Evolutionary conservation across 1,140 invertebrate species (phyloP), one percentile per base, ranked within the genome.

Genomic region (Aporrectodea caliginosa): DNA sequence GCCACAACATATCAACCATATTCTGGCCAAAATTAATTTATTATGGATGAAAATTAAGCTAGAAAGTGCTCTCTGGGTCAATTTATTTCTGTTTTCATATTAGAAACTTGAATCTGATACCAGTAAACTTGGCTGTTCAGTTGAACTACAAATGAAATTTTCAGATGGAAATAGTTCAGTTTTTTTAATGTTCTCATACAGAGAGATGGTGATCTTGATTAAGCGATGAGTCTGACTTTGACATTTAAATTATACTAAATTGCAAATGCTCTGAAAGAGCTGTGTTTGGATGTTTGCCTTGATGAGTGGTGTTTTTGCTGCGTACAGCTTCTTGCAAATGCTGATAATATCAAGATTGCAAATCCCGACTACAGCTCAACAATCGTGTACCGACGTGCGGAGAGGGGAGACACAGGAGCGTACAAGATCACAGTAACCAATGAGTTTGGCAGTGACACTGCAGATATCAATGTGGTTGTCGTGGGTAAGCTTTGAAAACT

Each of bases 381-480:
- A 29, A 31, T 78, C 69, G 68, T 32, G 0, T 69, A 58, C n/a
- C 30, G 35, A 69, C 35, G 35, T 14, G 29, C 58, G 0, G 68
- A 34, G 2, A 27, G 77, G n/a, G 70, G 70, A 72, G 77, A 78
- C 31, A 78, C 77, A 6, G 77, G 68, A 0, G 32, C 30, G 6
- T 29, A 43, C 43, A 58, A 43, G n/a, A 89, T 98, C 1, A 92
- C 92, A 2, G 94, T 95, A 16, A 93, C 94, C 84, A 98, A 98
- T 88, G 91, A 91, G 72, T 95, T 94, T 84, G 96, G 96, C 16
- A 92, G 92, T 82, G 96, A 98, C 86, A 90, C 91, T 80, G 95
- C 96, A 84, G 94, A 94, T 0, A 92, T 98, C 2, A 95, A 98
- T 86, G 90, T 98, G 0, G 94, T 94, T 69, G 96, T 98, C 6